Base-by-base conservation (phyloP, 2,888 invertebrate genomes). In the Quadroppia sp. region DNA sequence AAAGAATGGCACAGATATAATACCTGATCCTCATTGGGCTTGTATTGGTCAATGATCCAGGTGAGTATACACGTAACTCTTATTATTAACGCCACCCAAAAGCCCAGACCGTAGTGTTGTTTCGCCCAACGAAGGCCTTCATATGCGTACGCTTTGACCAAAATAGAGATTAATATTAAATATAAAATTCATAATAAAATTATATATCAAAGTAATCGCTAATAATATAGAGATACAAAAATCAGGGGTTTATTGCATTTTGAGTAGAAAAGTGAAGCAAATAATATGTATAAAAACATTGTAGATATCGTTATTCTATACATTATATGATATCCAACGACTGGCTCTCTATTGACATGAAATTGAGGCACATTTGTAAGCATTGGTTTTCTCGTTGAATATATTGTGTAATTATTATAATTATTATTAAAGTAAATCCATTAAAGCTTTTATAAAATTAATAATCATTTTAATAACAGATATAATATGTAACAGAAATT, bases 101-200 rank as follows among this genome's bases (percentile, higher is more conserved):
- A 67, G 23, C 23, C n/a, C 13, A 67, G 36, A 15, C 67, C 67
- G 67, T 67, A 67, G 15, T 67, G 67, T 36, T 67, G 67, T 67
- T 67, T 67, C 36, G 67, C 67, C 67, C 67, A 67, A 67, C 67
- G 40, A 13, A 67, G 67, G n/a, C 40, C 67, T 67, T 67, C 67
- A 40, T 25, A 42, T 2, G 40, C 40, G 13, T 67, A 67, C 2
- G 23, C 67, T 53, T 53, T 53, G 11, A 25, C 9, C n/a, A 53
- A 53, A 11, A 25, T 23, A 50, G 50, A 1, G 50, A 50, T n/a
- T 4, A 6, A 50, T 1, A 50, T 50, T 3, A 50, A 1, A 25
- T 23, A 9, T 9, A 53, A 23, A 15, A 53, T 7, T 53, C 15
- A 25, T 50, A 25, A 25, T 53, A 53, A 53, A 9, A 53, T 2